These are phyloP conservation scores for Boleophthalmus pectinirostris DNA, from an alignment of 2,113 vertebrate species.

Conservation along the genomic window DNA sequence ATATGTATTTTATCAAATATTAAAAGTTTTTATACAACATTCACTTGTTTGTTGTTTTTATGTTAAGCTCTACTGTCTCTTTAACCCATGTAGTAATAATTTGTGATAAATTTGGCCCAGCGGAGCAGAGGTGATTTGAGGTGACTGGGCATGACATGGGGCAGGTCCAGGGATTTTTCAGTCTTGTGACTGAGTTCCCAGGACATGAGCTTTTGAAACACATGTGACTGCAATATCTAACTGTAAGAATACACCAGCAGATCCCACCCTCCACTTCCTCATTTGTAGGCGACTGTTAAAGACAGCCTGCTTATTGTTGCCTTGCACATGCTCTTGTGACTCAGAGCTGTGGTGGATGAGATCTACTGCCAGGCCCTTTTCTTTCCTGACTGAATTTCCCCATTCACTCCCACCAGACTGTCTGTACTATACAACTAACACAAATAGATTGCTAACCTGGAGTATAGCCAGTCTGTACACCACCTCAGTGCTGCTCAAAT, in stretches of 20 bases:
- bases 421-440: background rate
- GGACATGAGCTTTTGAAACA: constrained; percentile 19
- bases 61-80: constrained; percentile 17
- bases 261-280: background rate
- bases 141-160: constrained; percentile 3
- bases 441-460: background rate
- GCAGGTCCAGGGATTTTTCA: constrained; percentile 51
- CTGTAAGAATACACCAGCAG: background rate
- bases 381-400: background rate
- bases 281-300: background rate
- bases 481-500: background rate
- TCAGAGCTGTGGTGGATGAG: too few species aligned
- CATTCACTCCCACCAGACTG: background rate
- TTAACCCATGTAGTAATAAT: constrained; percentile 23
- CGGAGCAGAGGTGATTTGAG: background rate
- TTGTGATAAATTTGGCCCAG: constrained; percentile 17
- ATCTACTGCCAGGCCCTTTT: background rate
- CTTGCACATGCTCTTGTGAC: background rate
- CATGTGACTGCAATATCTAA: constrained; percentile 22
- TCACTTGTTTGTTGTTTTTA: background rate
- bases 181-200: constrained; percentile 52
- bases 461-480: background rate
- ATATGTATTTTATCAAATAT: constrained; percentile 74
- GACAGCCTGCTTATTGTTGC: background rate
- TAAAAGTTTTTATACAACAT: constrained; percentile 72